phyloP scores from a whole-genome alignment of 2,888 invertebrate genomes.

The Microctonus hyperodae region DNA sequence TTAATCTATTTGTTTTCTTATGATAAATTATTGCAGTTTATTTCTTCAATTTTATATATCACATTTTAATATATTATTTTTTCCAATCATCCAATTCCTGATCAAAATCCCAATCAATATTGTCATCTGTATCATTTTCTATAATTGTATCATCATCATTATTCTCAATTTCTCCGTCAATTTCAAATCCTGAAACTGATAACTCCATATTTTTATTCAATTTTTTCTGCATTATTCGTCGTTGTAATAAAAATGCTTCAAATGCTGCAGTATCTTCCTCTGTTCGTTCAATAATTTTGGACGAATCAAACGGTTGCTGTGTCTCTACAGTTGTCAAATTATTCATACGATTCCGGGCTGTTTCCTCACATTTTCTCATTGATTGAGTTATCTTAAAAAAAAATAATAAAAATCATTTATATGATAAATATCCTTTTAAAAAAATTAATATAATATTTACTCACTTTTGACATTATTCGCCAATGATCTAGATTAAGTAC shows the following conservation, averaged over 20 bases:
- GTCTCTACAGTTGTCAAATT: constrained; percentile 15
- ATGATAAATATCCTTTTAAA: not conserved
- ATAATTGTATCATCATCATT: constrained; percentile 34
- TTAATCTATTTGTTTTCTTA: not conserved
- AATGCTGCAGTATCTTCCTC: constrained; percentile 65
- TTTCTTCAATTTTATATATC: no score
- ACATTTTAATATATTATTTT: no score
- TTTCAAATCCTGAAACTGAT: not conserved
- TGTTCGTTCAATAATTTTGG: not conserved
- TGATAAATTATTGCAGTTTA: not conserved
- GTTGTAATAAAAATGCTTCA: constrained; percentile 66
- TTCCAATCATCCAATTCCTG: no score
- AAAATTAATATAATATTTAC: constrained; percentile 22
- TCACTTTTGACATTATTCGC: constrained; percentile 68
- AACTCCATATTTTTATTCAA: constrained; percentile 46
- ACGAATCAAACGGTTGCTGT: not conserved
- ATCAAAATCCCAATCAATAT: not conserved
- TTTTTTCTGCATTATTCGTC: constrained; percentile 62
- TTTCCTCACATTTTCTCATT: constrained; percentile 53
- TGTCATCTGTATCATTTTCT: constrained; percentile 22
- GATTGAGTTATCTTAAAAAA: constrained; percentile 56
- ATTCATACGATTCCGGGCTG: constrained; percentile 43
- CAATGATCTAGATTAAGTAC: constrained; percentile 75
- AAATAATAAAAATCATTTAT: constrained; percentile 27
- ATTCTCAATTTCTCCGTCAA: constrained; percentile 42